phyloP scores from a whole-genome alignment of 2,797 vertebrate species.

The Xenopus petersii region DNA sequence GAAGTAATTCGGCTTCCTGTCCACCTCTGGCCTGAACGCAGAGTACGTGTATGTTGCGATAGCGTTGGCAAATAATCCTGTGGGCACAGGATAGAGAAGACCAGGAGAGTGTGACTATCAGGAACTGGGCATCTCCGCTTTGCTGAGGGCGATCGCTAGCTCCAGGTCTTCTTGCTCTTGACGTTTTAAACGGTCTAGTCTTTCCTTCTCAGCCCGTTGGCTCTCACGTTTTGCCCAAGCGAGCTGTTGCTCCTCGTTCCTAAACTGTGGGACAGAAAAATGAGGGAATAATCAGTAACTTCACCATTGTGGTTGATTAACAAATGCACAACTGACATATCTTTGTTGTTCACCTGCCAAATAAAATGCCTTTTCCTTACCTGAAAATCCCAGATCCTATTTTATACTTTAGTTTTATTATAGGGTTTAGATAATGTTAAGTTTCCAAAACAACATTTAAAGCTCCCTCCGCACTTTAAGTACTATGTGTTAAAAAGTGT shows the following conservation, averaged over 20 bases:
- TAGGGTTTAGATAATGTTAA: no score
- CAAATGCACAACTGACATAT: conserved; percentile 2
- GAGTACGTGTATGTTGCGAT: conserved; percentile 25
- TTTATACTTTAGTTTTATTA: no score
- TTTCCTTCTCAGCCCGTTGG: conserved; percentile 88
- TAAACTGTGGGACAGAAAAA: conserved; percentile 74
- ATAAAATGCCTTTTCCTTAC: no score
- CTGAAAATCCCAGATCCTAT: no score
- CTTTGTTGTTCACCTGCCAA: no score
- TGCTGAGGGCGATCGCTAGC: conserved; percentile 95
- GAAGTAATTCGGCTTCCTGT: conserved; percentile 17
- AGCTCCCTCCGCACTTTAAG: no score
- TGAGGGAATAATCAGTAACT: conserved; percentile 38
- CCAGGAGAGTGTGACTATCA: conserved; percentile 59
- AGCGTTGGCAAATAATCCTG: conserved; percentile 30
- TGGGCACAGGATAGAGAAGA: conserved; percentile 26
- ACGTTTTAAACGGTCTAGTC: conserved; percentile 86
- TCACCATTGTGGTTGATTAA: background rate
- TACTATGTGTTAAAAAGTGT: no score
- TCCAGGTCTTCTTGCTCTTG: conserved; percentile 97
- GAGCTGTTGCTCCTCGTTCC: conserved; percentile 96
- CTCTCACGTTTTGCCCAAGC: conserved; percentile 98
- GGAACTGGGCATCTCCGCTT: conserved; percentile 92
- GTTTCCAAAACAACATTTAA: no score
- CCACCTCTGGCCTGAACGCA: conserved; percentile 16